A percentile compares a stretch with the other conserved stretches of the same genome.
Evolutionary conservation across 2,888 invertebrate species (phyloP).

Genomic region (Poecilus cupreus): DNA sequence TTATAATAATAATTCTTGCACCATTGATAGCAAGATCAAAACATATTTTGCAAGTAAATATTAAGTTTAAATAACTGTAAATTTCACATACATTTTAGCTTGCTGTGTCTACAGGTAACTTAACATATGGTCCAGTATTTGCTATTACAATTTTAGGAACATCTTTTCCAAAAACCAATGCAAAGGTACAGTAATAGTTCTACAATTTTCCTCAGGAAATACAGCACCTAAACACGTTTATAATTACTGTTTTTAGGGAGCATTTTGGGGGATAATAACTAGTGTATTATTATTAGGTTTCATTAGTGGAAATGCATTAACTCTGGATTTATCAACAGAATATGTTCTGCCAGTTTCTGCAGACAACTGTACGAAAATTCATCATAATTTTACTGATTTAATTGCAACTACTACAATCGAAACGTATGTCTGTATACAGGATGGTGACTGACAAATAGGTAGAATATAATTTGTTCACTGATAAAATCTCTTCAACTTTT

Average conservation of each 20-base stretch:
- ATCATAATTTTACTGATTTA: neutral
- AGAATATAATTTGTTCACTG: too few species aligned
- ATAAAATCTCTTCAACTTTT: too few species aligned
- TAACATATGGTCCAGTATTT: neutral
- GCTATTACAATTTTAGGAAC: neutral
- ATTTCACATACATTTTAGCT: neutral
- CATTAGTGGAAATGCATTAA: neutral
- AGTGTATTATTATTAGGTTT: neutral
- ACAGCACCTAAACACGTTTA: neutral
- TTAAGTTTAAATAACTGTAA: neutral
- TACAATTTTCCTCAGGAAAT: neutral
- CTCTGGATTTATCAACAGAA: neutral
- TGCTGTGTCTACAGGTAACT: neutral
- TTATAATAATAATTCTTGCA: neutral
- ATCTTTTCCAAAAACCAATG: neutral
- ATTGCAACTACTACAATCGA: neutral
- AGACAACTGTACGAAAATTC: neutral
- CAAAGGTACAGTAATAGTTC: neutral
- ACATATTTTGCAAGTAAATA: neutral
- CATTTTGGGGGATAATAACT: neutral
- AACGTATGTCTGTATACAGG: too few species aligned
- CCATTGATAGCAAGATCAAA: neutral
- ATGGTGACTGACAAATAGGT: too few species aligned
- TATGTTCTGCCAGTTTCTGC: neutral
- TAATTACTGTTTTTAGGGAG: neutral